phyloP scores from a whole-genome alignment of 1,140 invertebrate species.

The Spodoptera litura region DNA sequence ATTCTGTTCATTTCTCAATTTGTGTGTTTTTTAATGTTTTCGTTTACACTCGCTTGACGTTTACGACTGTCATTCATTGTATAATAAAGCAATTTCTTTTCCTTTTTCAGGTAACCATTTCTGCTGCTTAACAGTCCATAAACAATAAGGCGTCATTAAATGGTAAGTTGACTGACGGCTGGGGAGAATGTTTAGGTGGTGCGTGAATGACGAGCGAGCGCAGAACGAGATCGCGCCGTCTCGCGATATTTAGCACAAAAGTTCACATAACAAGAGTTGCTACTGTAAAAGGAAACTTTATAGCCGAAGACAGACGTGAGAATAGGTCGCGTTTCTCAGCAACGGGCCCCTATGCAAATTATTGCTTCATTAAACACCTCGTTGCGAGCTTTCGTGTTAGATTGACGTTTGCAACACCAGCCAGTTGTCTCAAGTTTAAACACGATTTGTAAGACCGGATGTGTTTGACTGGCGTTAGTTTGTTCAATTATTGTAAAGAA shows the following conservation, averaged over 20 bases:
- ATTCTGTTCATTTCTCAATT: conserved; percentile 75
- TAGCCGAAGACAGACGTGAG: conserved; percentile 78
- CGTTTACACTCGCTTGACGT: conserved; percentile 60
- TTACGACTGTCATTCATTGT: conserved; percentile 60
- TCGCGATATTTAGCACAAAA: conserved; percentile 62
- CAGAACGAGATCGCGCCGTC: conserved; percentile 52
- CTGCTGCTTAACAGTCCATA: conserved; percentile 59
- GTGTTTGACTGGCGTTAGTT: conserved; percentile 79
- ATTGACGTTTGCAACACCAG: conserved; percentile 68
- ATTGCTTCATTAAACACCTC: conserved; percentile 85
- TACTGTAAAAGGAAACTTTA: conserved; percentile 70
- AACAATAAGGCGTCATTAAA: conserved; percentile 60
- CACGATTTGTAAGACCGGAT: conserved; percentile 73
- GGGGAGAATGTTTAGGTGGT: conserved; percentile 43
- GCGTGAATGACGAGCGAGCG: conserved; percentile 47
- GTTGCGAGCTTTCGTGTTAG: conserved; percentile 75
- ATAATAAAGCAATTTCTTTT: conserved; percentile 65
- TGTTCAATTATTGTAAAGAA: conserved; percentile 67
- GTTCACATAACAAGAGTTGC: conserved; percentile 66
- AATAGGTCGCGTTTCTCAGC: conserved; percentile 73
- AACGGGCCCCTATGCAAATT: conserved; percentile 81
- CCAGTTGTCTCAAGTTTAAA: conserved; percentile 53
- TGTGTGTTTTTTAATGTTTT: conserved; percentile 63
- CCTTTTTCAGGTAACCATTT: conserved; percentile 76
- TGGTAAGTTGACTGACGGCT: conserved; percentile 62